These are phyloP conservation scores for Pelobates cultripes DNA, from an alignment of 2,797 vertebrate genomes.

Conservation along the genomic window DNA sequence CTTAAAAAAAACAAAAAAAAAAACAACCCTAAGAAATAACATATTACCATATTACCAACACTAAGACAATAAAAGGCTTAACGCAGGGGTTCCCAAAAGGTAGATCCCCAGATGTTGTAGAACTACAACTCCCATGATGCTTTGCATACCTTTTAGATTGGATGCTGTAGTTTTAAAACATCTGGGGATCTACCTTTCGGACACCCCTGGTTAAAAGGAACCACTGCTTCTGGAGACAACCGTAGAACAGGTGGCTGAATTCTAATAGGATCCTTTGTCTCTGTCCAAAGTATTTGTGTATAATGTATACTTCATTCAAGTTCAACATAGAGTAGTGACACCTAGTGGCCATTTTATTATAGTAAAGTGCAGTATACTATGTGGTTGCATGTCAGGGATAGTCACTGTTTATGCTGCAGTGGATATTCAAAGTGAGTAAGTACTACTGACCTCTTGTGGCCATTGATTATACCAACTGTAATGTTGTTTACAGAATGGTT, in stretches of 20 bases:
- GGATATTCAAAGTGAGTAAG: background rate
- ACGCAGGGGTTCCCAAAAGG: too few species aligned
- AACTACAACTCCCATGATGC: too few species aligned
- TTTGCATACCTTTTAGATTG: too few species aligned
- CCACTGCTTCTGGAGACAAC: background rate
- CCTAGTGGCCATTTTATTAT: slow-evolving; percentile 9
- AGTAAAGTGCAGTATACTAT: background rate
- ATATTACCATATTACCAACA: too few species aligned
- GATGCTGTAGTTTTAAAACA: too few species aligned
- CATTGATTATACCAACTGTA: background rate
- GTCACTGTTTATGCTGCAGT: background rate
- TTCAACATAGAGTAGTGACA: background rate
- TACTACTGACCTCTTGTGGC: background rate
- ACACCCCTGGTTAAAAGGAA: too few species aligned
- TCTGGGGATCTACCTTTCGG: too few species aligned
- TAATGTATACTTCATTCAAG: background rate
- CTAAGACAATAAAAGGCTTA: too few species aligned
- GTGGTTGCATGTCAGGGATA: background rate
- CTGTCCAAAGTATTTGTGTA: background rate
- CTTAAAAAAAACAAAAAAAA: too few species aligned
- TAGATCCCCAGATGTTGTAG: too few species aligned
- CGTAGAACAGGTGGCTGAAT: background rate
- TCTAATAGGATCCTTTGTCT: background rate
- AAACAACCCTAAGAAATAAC: too few species aligned
- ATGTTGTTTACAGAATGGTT: background rate